A percentile compares a stretch with the other conserved stretches of the same genome.
phyloP scores from a whole-genome alignment of 2,113 vertebrate genomes.

The Ophthalmolycus amberensis region DNA sequence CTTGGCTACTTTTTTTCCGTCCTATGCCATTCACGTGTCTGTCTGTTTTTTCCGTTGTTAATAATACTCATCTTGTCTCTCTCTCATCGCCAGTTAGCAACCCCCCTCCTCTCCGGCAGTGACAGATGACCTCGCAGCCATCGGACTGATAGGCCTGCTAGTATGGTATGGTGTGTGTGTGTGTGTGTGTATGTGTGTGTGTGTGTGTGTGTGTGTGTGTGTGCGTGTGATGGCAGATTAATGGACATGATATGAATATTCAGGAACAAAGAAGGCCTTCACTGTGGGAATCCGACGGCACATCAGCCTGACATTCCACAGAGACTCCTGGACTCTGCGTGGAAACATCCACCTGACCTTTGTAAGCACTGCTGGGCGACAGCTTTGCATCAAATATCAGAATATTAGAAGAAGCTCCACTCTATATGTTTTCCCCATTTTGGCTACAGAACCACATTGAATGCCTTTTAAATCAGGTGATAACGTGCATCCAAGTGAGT shows the following conservation, averaged over 20 bases:
- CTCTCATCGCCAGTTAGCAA: constrained; percentile 12
- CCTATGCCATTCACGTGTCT: not conserved
- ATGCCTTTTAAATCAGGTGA: not conserved
- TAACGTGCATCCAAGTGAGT: not conserved
- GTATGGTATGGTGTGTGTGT: not conserved
- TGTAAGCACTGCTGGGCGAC: not conserved
- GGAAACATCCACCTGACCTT: constrained; percentile 9
- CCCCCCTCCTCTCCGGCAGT: constrained; percentile 12
- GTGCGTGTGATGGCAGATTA: not conserved
- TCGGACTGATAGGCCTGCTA: constrained; percentile 4
- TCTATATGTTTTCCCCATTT: not conserved
- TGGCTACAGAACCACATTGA: not conserved
- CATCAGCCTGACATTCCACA: constrained; percentile 35
- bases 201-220: constrained; percentile 1
- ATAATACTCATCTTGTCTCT: constrained; percentile 11
- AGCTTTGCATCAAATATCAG: not conserved
- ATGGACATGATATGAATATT: constrained; percentile 22
- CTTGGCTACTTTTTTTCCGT: not conserved
- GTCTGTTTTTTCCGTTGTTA: not conserved
- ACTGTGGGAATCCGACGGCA: constrained; percentile 6
- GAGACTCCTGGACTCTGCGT: not conserved
- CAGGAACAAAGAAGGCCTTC: constrained; percentile 27
- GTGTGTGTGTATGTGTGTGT: not conserved
- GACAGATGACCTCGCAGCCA: constrained; percentile 35
- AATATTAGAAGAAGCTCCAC: not conserved